Conservation (phyloP, 2,113 vertebrate species). For the Mesoclemmys tuberculata region DNA sequence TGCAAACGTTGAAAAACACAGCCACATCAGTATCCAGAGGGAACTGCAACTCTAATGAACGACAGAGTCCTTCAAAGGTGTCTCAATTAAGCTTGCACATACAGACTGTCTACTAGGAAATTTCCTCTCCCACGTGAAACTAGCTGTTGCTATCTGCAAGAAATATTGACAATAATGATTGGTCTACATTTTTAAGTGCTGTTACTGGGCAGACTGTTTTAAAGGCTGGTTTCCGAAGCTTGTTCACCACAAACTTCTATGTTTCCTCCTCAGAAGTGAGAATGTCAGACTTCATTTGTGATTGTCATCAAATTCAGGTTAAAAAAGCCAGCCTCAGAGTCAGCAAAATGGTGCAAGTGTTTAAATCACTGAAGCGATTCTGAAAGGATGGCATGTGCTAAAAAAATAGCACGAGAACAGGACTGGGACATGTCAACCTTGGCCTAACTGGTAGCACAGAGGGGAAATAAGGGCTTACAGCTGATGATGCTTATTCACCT, state of each 20-base stretch:
- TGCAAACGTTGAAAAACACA: slow-evolving; percentile 49
- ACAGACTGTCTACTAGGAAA: slow-evolving; percentile 32
- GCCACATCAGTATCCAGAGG: slow-evolving; percentile 49
- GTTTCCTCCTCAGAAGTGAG: slow-evolving; percentile 8
- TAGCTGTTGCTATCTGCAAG: slow-evolving; percentile 29
- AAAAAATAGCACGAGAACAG: slow-evolving; percentile 24
- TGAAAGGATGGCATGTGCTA: not conserved
- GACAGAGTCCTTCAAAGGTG: slow-evolving; percentile 38
- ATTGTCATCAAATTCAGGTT: not conserved
- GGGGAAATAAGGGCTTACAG: slow-evolving; percentile 13
- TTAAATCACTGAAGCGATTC: not conserved
- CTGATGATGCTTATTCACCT: slow-evolving; percentile 11
- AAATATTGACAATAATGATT: slow-evolving; percentile 15
- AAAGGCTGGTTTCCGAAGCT: not conserved
- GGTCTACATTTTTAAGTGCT: not conserved
- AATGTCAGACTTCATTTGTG: slow-evolving; percentile 6
- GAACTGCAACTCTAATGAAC: slow-evolving; percentile 32
- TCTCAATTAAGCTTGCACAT: slow-evolving; percentile 42
- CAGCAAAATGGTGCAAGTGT: not conserved
- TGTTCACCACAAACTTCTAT: not conserved
- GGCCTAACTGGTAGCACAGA: not conserved
- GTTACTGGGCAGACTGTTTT: slow-evolving; percentile 19
- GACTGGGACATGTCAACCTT: not conserved
- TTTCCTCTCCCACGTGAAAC: slow-evolving; percentile 15
- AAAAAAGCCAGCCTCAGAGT: slow-evolving; percentile 13